Percentiles rank a stretch among this genome's conserved stretches.
Evolutionary conservation across 2,113 vertebrate genomes (phyloP).

Genomic region (Phyllopteryx taeniolatus): DNA sequence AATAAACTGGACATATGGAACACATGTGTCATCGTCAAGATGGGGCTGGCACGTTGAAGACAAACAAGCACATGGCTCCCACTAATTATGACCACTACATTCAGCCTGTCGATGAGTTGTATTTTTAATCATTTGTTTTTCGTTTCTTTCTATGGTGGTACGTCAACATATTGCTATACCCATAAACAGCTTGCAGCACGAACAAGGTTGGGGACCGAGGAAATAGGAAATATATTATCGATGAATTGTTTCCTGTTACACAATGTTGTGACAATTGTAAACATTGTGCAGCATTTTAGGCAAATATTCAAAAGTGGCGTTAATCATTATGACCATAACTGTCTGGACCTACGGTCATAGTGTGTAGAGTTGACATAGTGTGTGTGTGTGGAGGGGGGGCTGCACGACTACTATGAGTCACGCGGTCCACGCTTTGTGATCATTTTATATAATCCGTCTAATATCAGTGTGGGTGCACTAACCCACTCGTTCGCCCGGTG

Average conservation of each 20-base stretch:
- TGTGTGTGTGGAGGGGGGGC: neutral
- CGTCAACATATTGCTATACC: too few species aligned
- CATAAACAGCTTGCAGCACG: too few species aligned
- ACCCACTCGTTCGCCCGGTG: slow-evolving; percentile 54
- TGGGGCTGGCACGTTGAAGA: too few species aligned
- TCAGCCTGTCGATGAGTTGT: too few species aligned
- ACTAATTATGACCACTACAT: too few species aligned
- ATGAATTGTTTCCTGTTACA: neutral
- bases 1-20: too few species aligned
- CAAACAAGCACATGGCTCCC: too few species aligned
- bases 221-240: too few species aligned
- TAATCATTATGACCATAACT: neutral
- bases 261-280: neutral
- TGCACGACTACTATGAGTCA: slow-evolving; percentile 4
- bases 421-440: slow-evolving; percentile 8
- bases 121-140: too few species aligned
- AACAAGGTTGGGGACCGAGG: too few species aligned
- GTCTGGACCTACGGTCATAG: neutral
- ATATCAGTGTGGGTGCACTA: slow-evolving; percentile 46
- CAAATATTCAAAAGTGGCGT: neutral
- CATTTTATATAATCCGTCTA: slow-evolving; percentile 38
- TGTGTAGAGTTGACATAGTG: neutral
- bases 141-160: too few species aligned
- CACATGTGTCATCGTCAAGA: too few species aligned
- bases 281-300: neutral